phyloP scores from a whole-genome alignment of 35 echinoderm and acorn worm species.

The Ophiothrix spiculata region DNA sequence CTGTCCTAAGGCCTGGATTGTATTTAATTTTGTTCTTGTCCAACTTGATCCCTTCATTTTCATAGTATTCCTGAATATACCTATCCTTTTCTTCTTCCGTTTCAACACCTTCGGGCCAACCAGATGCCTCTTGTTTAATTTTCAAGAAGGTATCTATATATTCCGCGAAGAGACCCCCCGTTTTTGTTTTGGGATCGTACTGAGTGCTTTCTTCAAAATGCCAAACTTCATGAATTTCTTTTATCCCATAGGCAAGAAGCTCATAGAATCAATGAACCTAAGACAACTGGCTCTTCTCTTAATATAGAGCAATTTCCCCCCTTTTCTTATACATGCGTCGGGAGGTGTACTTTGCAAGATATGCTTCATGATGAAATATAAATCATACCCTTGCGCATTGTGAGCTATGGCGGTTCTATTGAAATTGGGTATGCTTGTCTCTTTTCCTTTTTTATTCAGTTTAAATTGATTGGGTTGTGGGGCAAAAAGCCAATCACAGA shows the following conservation, averaged over 20 bases:
- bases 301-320: background rate
- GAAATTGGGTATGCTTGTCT: background rate
- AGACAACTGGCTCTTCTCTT: background rate
- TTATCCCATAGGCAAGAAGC: constrained; percentile 1
- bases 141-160: constrained; percentile 51
- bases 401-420: background rate
- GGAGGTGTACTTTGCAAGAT: background rate
- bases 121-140: constrained; percentile 47
- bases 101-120: constrained; percentile 19
- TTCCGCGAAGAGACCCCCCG: constrained; percentile 36
- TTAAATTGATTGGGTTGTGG: background rate
- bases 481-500: background rate
- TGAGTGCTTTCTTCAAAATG: constrained; percentile 31
- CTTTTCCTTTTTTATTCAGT: background rate
- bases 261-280: background rate
- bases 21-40: constrained; percentile 18
- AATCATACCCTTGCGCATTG: background rate
- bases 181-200: constrained; percentile 29
- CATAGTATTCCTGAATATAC: too few species aligned
- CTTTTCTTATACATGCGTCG: background rate
- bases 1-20: too few species aligned
- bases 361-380: background rate
- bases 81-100: too few species aligned
- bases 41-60: background rate
- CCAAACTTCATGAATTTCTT: constrained; percentile 47